Percentiles rank a stretch among this genome's conserved stretches.
Conservation (phyloP, 2,113 vertebrate genomes). For the Carlito syrichta region DNA sequence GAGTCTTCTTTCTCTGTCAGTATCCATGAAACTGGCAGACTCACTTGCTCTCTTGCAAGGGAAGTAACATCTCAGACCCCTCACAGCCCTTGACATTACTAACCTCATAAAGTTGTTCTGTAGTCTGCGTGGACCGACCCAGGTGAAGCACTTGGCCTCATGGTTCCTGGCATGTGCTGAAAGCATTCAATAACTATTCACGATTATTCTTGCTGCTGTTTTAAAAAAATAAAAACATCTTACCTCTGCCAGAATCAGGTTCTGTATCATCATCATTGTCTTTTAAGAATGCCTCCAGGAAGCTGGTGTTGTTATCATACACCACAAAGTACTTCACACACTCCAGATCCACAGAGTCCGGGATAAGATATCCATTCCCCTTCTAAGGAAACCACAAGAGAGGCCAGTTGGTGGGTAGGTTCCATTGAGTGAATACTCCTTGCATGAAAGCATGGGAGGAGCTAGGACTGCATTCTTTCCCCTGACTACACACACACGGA, state of each 20-base stretch:
- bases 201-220: no score
- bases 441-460: background rate
- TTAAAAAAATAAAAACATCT: background rate
- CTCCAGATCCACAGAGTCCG: slow-evolving; percentile 81
- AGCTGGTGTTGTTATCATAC: slow-evolving; percentile 84
- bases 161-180: background rate
- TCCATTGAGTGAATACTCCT: rapidly evolving
- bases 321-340: slow-evolving; percentile 87
- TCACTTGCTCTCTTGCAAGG: background rate
- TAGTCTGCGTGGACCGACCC: no score
- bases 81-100: background rate
- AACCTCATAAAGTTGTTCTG: background rate
- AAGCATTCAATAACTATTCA: background rate
- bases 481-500: background rate
- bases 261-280: background rate
- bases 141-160: background rate
- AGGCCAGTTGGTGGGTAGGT: background rate
- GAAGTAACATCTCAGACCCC: background rate
- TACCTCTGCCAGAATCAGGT: background rate
- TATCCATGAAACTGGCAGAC: background rate
- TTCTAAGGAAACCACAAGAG: slow-evolving; percentile 77
- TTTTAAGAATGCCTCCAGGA: slow-evolving; percentile 21
- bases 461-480: background rate
- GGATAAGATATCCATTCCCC: slow-evolving; percentile 78
- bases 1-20: background rate